Conservation (phyloP, 2,113 vertebrate species). For the Strix uralensis region DNA sequence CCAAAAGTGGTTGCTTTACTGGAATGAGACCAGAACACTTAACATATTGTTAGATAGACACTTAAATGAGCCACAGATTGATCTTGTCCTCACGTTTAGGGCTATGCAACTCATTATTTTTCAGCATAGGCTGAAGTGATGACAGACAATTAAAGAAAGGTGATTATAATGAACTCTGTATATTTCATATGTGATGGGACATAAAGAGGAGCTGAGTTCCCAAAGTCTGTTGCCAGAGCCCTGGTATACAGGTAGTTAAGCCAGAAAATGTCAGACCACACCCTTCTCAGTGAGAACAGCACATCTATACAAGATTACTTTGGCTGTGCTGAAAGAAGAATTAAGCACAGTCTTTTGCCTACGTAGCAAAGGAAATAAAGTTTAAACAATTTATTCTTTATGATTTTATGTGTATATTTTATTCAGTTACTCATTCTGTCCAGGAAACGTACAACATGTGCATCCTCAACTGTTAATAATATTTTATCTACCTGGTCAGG, state of each 20-base stretch:
- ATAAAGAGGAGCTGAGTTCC: slow-evolving; percentile 6
- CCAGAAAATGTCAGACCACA: slow-evolving; percentile 30
- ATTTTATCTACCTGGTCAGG: neutral
- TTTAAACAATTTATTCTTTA: neutral
- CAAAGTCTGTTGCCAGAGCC: slow-evolving; percentile 47
- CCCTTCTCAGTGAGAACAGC: slow-evolving; percentile 20
- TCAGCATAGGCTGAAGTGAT: slow-evolving; percentile 10
- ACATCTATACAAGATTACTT: slow-evolving; percentile 7
- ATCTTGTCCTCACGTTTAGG: neutral
- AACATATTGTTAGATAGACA: neutral
- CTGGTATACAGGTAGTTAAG: slow-evolving; percentile 38
- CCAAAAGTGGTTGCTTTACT: neutral
- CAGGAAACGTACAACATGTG: neutral
- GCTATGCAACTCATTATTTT: neutral
- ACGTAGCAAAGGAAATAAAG: neutral
- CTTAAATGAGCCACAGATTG: slow-evolving; percentile 18
- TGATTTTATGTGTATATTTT: neutral
- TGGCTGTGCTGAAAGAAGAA: slow-evolving; percentile 27
- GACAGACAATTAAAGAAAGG: slow-evolving; percentile 22
- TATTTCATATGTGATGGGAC: slow-evolving; percentile 9
- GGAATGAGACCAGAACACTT: neutral
- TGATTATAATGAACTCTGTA: slow-evolving; percentile 6
- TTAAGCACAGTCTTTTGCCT: neutral
- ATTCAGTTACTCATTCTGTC: neutral
- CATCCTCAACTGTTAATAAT: neutral